A percentile compares a stretch with the other conserved stretches of the same genome.
Conservation (phyloP, 2,888 invertebrate species). For the Coelinius sp. region DNA sequence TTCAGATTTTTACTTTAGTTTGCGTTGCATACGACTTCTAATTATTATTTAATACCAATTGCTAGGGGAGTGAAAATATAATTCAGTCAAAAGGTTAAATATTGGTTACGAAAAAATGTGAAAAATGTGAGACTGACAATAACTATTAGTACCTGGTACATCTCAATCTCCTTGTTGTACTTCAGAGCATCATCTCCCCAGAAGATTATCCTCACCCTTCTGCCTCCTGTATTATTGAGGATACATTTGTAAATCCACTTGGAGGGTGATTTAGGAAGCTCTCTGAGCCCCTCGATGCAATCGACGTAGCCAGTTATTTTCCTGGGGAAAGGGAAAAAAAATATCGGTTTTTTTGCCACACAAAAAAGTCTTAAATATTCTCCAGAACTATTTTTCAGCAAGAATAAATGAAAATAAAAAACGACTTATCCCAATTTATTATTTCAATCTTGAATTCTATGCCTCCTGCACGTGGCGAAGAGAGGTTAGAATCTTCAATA, state of each 20-base stretch:
- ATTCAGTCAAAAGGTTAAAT: not conserved
- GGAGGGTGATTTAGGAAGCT: not conserved
- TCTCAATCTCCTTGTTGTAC: not conserved
- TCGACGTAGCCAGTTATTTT: not conserved
- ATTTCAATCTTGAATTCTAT: too few relatives aligned
- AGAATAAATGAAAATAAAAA: too few relatives aligned
- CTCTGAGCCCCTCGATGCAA: not conserved
- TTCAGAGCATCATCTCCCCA: not conserved
- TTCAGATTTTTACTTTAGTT: too few relatives aligned
- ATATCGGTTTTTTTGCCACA: too few relatives aligned
- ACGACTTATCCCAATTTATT: too few relatives aligned
- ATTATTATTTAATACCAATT: too few relatives aligned
- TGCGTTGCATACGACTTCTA: too few relatives aligned
- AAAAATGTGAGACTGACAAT: too few relatives aligned
- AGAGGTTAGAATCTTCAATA: not conserved
- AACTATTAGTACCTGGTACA: conserved; percentile 7
- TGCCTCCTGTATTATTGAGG: not conserved
- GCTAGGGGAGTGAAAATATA: too few relatives aligned
- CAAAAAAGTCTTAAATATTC: too few relatives aligned
- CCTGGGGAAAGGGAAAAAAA: not conserved
- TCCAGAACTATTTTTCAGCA: too few relatives aligned
- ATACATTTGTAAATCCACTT: not conserved
- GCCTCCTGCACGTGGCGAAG: not conserved
- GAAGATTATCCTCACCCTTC: not conserved
- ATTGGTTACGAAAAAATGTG: too few relatives aligned